A percentile compares a stretch with the other conserved stretches of the same genome.
Conservation (phyloP, 2,888 invertebrate genomes). For the Tethea ocularis region DNA sequence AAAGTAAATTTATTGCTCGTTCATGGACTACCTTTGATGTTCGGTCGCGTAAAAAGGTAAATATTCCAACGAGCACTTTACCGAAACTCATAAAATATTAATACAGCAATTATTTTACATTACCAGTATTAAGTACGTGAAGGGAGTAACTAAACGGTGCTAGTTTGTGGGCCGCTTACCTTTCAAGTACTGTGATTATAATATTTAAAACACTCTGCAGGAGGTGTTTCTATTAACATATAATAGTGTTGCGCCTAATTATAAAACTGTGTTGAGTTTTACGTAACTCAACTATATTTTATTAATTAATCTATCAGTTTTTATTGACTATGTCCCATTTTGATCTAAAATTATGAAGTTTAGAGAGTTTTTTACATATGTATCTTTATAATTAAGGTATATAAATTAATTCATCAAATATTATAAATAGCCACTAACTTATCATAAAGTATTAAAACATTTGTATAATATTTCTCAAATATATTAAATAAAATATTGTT, state of each 20-base stretch:
- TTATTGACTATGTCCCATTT: too few relatives aligned
- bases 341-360: too few relatives aligned
- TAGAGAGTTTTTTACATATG: too few relatives aligned
- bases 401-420: too few relatives aligned
- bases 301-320: too few relatives aligned
- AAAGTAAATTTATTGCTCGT: background rate
- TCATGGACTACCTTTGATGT: background rate
- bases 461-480: too few relatives aligned
- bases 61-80: background rate
- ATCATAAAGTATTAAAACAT: too few relatives aligned
- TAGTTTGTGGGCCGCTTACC: background rate
- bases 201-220: background rate
- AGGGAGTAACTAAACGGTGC: background rate
- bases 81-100: slow-evolving; percentile 4
- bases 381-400: too few relatives aligned
- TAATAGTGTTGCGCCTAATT: too few relatives aligned
- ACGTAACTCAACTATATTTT: too few relatives aligned
- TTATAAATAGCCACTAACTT: too few relatives aligned
- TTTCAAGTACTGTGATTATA: background rate
- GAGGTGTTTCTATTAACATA: background rate
- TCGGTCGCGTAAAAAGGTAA: slow-evolving; percentile 1
- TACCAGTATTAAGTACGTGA: background rate
- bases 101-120: background rate
- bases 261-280: background rate
- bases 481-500: too few relatives aligned